Percentiles rank a stretch among this genome's conserved stretches.
phyloP scores from a whole-genome alignment of 1,140 invertebrate species.

The Cotesia typhae region DNA sequence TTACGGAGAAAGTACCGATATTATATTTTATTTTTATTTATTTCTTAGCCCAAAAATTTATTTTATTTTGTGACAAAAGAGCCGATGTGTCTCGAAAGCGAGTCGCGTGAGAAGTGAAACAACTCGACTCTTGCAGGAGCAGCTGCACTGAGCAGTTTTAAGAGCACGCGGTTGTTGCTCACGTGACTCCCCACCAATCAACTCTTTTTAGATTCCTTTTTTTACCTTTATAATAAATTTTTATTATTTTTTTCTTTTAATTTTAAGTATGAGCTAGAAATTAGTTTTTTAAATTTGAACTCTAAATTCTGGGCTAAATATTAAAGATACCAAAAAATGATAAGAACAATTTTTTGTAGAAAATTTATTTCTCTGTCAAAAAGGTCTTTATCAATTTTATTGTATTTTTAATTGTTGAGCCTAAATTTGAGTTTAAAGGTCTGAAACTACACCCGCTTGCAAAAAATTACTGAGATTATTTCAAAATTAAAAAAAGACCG shows the following conservation, averaged over 20 bases:
- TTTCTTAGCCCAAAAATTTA: not conserved
- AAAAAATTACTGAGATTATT: too few relatives aligned
- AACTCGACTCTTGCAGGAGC: slow-evolving; percentile 33
- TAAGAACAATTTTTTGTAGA: too few relatives aligned
- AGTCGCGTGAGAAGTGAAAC: slow-evolving; percentile 37
- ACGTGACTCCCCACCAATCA: slow-evolving; percentile 25
- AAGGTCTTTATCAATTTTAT: too few relatives aligned
- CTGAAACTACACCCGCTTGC: too few relatives aligned
- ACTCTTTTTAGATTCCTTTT: not conserved
- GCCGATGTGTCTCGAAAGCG: slow-evolving; percentile 34
- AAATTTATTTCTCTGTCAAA: too few relatives aligned
- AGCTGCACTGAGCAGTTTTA: slow-evolving; percentile 28
- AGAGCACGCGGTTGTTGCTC: slow-evolving; percentile 35
- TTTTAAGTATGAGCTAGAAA: not conserved
- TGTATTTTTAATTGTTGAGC: too few relatives aligned
- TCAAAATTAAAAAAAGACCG: too few relatives aligned
- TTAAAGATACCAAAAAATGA: too few relatives aligned
- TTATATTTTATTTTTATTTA: not conserved
- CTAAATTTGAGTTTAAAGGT: too few relatives aligned
- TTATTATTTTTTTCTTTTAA: not conserved
- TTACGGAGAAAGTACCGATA: slow-evolving; percentile 1
- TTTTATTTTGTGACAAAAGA: not conserved
- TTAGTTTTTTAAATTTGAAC: too few relatives aligned
- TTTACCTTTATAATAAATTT: not conserved
- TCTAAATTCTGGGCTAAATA: too few relatives aligned